Percentiles rank a stretch among this genome's conserved stretches.
Conservation (phyloP, 2,888 invertebrate species). For the Campopleginae sp. region DNA sequence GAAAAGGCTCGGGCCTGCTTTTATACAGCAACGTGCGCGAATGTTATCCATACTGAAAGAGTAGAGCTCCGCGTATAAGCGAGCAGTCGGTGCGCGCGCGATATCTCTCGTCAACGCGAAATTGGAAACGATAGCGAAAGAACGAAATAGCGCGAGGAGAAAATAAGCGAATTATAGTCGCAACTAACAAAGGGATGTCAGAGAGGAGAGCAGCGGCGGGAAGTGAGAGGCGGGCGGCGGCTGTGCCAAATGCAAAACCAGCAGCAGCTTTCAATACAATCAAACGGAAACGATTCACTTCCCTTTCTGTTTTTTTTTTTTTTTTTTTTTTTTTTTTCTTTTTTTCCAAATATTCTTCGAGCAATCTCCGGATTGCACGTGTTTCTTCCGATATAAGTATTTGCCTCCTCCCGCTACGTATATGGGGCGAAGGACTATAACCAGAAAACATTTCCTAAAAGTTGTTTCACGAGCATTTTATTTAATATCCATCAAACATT, state of each 20-base stretch:
- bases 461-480: too few species aligned
- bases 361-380: conserved; percentile 49
- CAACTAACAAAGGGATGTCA: conserved; percentile 54
- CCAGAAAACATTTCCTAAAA: too few species aligned
- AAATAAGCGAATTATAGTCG: conserved; percentile 57
- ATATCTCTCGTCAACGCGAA: conserved; percentile 81
- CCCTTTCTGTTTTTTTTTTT: conserved; percentile 23
- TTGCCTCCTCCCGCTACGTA: not conserved
- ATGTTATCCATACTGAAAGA: conserved; percentile 50
- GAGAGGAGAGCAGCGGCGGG: not conserved
- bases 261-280: conserved; percentile 41
- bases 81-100: conserved; percentile 69
- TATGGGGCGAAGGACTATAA: not conserved
- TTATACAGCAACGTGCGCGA: not conserved
- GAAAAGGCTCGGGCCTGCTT: not conserved
- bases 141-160: conserved; percentile 77
- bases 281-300: conserved; percentile 51
- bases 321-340: conserved; percentile 29
- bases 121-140: conserved; percentile 83
- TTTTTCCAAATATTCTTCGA: conserved; percentile 32
- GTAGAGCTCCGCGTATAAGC: conserved; percentile 46
- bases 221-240: too few species aligned
- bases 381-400: conserved; percentile 37
- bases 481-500: not conserved
- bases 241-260: conserved; percentile 57